These are phyloP conservation scores for Mastigias papua DNA, from an alignment of 30 jellyfish, hydroid and myxozoan species.

Conservation along the genomic window DNA sequence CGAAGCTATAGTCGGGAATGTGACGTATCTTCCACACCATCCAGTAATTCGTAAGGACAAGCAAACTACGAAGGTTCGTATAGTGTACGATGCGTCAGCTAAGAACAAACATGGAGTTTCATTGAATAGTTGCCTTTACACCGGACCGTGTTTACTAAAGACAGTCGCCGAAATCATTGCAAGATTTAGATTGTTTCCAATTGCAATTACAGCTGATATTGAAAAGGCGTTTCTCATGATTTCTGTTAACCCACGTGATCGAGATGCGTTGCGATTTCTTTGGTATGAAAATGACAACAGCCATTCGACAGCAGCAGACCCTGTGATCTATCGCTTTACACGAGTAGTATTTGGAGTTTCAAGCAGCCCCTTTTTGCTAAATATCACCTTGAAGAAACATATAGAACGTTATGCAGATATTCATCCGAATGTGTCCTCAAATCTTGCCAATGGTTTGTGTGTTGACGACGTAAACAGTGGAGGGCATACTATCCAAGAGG, in stretches of 20 bases:
- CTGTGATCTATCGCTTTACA: slow-evolving; percentile 4
- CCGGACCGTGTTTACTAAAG: slow-evolving; percentile 27
- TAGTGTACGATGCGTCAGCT: slow-evolving; percentile 24
- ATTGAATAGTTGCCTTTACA: slow-evolving; percentile 14
- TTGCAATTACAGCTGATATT: slow-evolving; percentile 23
- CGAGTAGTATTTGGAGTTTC: neutral
- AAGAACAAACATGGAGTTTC: neutral
- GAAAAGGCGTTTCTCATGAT: slow-evolving; percentile 6
- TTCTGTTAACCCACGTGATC: neutral
- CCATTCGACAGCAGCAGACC: neutral
- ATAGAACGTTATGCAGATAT: neutral
- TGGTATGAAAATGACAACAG: neutral
- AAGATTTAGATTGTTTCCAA: slow-evolving; percentile 10
- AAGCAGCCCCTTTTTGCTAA: slow-evolving; percentile 16
- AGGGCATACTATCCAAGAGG: neutral
- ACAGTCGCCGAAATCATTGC: slow-evolving; percentile 39
- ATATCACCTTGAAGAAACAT: neutral
- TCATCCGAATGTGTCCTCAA: neutral
- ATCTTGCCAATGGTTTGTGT: neutral
- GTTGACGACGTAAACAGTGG: neutral
- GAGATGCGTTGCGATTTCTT: neutral
- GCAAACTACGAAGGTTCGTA: slow-evolving; percentile 17
- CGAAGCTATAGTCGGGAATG: neutral
- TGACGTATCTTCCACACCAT: slow-evolving; percentile 16
- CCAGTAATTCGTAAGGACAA: slow-evolving; percentile 19